A percentile compares a stretch with the other conserved stretches of the same genome.
Evolutionary conservation across 2,113 vertebrate species (phyloP).

Genomic region (Cyprinodon tularosa): DNA sequence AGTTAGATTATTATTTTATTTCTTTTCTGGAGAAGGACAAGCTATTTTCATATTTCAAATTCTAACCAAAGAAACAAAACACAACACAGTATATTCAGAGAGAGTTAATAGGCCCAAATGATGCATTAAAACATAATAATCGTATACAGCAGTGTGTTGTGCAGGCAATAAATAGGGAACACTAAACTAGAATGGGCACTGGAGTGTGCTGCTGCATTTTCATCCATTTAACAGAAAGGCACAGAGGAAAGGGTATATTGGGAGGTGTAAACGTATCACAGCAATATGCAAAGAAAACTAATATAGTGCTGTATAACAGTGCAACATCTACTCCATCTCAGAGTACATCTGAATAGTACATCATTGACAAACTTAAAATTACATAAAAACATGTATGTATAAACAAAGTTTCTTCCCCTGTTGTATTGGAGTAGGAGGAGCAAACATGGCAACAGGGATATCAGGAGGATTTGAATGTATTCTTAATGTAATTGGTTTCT

Average conservation of each 20-base stretch:
- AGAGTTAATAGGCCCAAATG: background rate
- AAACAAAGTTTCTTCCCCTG: no score
- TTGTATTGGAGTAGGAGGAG: no score
- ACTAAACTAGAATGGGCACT: constrained; percentile 4
- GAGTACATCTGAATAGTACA: no score
- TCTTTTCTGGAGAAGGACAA: background rate
- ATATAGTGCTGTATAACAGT: constrained; percentile 10
- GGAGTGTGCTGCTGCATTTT: constrained; percentile 9
- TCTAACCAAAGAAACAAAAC: constrained; percentile 1
- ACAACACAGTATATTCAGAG: constrained; percentile 2
- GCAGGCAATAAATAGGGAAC: constrained; percentile 4
- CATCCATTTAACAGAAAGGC: constrained; percentile 1
- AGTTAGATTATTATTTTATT: background rate
- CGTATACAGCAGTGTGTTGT: background rate
- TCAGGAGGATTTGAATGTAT: no score
- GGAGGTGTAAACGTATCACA: constrained; percentile 22
- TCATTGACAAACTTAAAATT: no score
- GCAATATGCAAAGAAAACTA: background rate
- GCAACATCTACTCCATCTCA: no score
- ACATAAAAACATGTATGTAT: no score
- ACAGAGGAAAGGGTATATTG: constrained; percentile 1
- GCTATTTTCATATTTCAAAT: background rate
- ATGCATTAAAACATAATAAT: constrained; percentile 2
- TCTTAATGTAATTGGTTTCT: background rate
- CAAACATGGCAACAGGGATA: no score